Conservation (phyloP, 2,113 vertebrate species). For the Microcebus murinus region DNA sequence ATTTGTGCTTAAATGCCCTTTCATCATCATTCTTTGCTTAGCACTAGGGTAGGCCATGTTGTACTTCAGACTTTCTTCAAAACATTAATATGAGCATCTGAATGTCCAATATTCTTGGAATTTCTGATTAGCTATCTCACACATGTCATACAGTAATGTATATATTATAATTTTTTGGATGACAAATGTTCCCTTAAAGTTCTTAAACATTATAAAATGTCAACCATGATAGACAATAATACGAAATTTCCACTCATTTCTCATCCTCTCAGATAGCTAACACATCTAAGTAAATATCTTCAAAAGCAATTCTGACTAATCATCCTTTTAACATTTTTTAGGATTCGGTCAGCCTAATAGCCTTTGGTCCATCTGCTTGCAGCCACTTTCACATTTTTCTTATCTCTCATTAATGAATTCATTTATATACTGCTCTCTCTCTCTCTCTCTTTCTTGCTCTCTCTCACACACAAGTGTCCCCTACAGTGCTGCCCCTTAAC, state of each 20-base stretch:
- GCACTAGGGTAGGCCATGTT: not conserved
- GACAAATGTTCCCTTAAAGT: slow-evolving; percentile 10
- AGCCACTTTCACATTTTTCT: not conserved
- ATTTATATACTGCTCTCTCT: not conserved
- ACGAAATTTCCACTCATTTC: not conserved
- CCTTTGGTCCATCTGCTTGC: not conserved
- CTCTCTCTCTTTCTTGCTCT: not conserved
- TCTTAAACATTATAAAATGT: slow-evolving; percentile 19
- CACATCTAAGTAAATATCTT: not conserved
- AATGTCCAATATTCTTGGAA: not conserved
- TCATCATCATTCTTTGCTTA: not conserved
- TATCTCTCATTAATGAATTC: not conserved
- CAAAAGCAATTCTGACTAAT: slow-evolving; percentile 36
- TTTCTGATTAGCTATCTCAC: not conserved
- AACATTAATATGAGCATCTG: not conserved
- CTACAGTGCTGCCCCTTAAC: not conserved
- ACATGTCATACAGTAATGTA: not conserved
- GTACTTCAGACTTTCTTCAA: not conserved
- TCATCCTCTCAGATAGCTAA: not conserved
- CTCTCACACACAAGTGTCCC: not conserved
- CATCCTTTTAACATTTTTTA: not conserved
- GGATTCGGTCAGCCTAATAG: slow-evolving; percentile 28
- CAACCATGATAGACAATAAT: slow-evolving; percentile 3
- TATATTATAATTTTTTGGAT: not conserved
- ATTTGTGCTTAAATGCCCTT: not conserved